Conservation (phyloP, 2,888 invertebrate genomes). For the Atethmia centrago region DNA sequence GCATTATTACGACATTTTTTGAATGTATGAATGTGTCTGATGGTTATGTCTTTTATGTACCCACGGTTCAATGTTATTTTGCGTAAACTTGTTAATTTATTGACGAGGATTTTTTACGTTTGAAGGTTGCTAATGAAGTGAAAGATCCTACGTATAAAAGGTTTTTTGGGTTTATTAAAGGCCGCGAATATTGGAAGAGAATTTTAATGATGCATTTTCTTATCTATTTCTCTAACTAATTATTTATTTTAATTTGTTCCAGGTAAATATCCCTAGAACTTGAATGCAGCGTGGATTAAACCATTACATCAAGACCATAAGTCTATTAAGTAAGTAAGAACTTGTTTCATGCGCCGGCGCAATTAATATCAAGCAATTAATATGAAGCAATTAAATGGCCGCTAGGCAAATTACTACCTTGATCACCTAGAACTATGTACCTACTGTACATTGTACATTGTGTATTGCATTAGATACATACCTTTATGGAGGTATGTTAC, state of each 20-base stretch:
- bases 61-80: constrained; percentile 31
- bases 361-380: constrained; percentile 59
- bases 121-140: not conserved
- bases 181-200: not conserved
- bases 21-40: constrained; percentile 37
- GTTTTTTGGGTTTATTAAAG: not conserved
- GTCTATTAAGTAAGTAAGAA: constrained; percentile 54
- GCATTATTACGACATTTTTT: constrained; percentile 28
- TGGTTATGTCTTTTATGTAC: constrained; percentile 13
- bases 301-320: constrained; percentile 44
- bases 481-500: not conserved
- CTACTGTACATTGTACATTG: constrained; percentile 42
- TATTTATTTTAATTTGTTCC: constrained; percentile 47
- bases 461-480: constrained; percentile 37
- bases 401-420: constrained; percentile 58
- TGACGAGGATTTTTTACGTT: constrained; percentile 13
- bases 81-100: constrained; percentile 35
- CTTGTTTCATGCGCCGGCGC: constrained; percentile 43
- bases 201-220: not conserved
- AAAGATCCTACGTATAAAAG: not conserved
- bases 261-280: constrained; percentile 52
- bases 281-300: constrained; percentile 33
- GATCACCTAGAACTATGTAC: constrained; percentile 47
- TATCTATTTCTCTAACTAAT: constrained; percentile 10
- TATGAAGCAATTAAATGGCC: constrained; percentile 59